phyloP scores from a whole-genome alignment of 2,113 vertebrate genomes.

The Anhinga rufa region DNA sequence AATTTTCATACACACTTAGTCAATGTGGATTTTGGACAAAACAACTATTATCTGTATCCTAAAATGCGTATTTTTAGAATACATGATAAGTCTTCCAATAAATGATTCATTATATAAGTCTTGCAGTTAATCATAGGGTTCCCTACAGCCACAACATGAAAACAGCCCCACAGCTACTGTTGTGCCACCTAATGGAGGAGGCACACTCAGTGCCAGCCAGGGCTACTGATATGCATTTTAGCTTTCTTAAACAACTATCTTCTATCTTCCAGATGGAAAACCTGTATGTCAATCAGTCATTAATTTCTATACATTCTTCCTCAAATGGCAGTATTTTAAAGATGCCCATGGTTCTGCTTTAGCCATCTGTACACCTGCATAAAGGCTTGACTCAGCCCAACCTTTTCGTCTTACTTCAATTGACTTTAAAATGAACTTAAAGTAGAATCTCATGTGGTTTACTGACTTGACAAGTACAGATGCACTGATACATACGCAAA shows the following conservation, averaged over 20 bases:
- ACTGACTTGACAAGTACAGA: background rate
- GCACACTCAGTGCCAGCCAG: background rate
- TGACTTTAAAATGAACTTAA: background rate
- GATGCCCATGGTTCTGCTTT: background rate
- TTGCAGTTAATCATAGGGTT: background rate
- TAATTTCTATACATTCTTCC: background rate
- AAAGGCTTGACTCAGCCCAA: background rate
- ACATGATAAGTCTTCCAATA: background rate
- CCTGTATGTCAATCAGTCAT: background rate
- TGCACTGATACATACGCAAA: background rate
- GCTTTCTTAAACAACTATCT: background rate
- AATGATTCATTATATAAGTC: fast-evolving
- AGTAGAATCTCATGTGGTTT: background rate
- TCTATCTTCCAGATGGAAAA: background rate
- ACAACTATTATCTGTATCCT: background rate
- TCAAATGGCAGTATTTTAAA: background rate
- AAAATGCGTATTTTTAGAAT: background rate
- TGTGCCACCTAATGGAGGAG: background rate
- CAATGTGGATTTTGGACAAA: background rate
- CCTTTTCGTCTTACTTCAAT: background rate
- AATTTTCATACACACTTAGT: background rate
- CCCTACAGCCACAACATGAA: background rate
- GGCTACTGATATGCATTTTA: background rate
- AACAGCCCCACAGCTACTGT: background rate
- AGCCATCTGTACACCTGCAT: background rate